Base-by-base conservation (phyloP, 2,888 invertebrate genomes). In the Abrostola triplasia region DNA sequence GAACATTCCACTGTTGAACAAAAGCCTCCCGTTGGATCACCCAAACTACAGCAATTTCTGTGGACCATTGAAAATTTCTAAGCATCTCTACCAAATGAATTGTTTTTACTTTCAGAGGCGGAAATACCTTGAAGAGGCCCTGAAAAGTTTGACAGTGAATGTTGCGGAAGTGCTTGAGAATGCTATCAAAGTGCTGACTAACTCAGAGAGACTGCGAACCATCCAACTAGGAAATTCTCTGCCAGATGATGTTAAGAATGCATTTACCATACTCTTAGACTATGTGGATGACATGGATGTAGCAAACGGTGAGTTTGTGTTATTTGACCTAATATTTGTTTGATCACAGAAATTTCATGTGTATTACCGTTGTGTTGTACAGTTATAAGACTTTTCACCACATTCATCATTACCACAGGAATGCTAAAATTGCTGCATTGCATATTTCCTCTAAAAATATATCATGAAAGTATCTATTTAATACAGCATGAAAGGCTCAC, bases 261-360 rank as follows among this genome's bases (percentile, higher is more conserved):
- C 97, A 0, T 94, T 98, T n/a, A 96, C 96, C 38, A 95, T 94
- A 42, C 94, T 98, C 13, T 85, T 95, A 13, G 97, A 97, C 56
- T 95, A 95, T 82, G 95, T 97, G 55, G 97, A 97, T 84, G 96
- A 96, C 73, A 95, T 98, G 48, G 98, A 98, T 89, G 94, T 96
- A 64, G 97, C 98, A 0, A 97, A 97, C 88, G 98, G 97, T 97
- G 83, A 86, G 88, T 36, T 49, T 11, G 11, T n/a, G 1, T 40
- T 9, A 40, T 9, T 0, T 40, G 40, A 40, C 10, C 5, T 0
- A 40, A 40, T 40, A 40, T 5, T 9, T 11, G 40, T 40, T 9
- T 24, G 24, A 24, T 2, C 24, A 1, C 4, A 24, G 24, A 2
- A 24, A 24, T 24, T 24, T 24, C 24, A 2, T 24, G 24, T 24